Conservation (phyloP, 2,888 invertebrate genomes). For the Drosophila putrida region DNA sequence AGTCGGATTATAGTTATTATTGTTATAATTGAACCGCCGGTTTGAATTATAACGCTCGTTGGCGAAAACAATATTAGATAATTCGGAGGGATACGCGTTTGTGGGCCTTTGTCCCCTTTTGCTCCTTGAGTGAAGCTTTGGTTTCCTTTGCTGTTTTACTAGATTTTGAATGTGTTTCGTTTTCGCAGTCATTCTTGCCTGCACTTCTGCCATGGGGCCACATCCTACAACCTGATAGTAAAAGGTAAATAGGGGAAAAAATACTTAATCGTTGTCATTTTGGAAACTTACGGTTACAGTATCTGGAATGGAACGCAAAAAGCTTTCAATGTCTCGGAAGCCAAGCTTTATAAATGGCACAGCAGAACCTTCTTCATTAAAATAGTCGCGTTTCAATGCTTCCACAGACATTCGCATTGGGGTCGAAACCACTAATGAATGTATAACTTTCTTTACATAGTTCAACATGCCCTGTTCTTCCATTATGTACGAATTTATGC, state of each 20-base stretch:
- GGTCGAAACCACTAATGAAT: constrained; percentile 77
- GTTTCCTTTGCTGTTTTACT: constrained; percentile 75
- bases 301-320: constrained; percentile 76
- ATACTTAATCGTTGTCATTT: background rate
- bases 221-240: constrained; percentile 66
- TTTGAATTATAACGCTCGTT: constrained; percentile 30
- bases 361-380: constrained; percentile 61
- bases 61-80: constrained; percentile 38
- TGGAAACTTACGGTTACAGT: constrained; percentile 65
- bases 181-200: constrained; percentile 58
- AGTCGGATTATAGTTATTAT: background rate
- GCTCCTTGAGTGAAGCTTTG: constrained; percentile 3
- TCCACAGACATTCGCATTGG: constrained; percentile 72
- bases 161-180: constrained; percentile 76
- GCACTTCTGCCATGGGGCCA: constrained; percentile 71
- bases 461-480: constrained; percentile 57
- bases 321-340: constrained; percentile 70
- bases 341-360: constrained; percentile 75
- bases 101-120: background rate
- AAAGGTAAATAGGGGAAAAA: too few species aligned
- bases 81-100: constrained; percentile 21
- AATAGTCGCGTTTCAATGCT: constrained; percentile 70
- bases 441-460: constrained; percentile 76
- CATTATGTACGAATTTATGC: constrained; percentile 48
- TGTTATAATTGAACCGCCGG: background rate